Evolutionary conservation across 2,888 invertebrate species (phyloP), one percentile per base, ranked within the genome.

Genomic region (Folsomia manolachei): DNA sequence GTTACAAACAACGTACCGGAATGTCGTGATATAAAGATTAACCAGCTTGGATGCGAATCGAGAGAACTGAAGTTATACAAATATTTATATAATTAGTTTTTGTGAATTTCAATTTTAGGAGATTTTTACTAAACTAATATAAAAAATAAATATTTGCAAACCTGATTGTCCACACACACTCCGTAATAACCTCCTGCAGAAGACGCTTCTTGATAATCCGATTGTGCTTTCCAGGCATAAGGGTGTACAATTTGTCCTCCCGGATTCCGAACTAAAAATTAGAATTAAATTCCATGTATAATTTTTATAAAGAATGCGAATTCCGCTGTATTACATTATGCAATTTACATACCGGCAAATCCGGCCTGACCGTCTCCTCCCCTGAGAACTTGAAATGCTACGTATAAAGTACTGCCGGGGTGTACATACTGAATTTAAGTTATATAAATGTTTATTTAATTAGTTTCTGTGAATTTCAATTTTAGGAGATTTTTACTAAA

Each of bases 301-400:
- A n/a, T n/a, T n/a, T n/a, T n/a, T n/a, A n/a, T n/a, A n/a, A n/a
- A n/a, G n/a, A n/a, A n/a, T n/a, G n/a, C n/a, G n/a, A n/a, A n/a
- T n/a, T n/a, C n/a, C n/a, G n/a, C n/a, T n/a, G n/a, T n/a, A n/a
- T n/a, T n/a, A n/a, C n/a, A n/a, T n/a, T n/a, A n/a, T n/a, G n/a
- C n/a, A n/a, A n/a, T 39, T 39, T 39, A 39, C 4, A 39, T 39
- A 39, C 39, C n/a, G 39, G 39, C 39, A 39, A 39, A 39, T 39
- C 95, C 95, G 73, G 95, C 94, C 90, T 93, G 94, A 11, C 94
- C 94, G 85, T 96, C 95, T 23, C 95, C 95, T 4, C 96, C 96
- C 83, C 94, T 88, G 79, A 96, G 87, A 24, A 95, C 95, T 94
- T 95, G 82, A 24, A 76, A 73, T 72, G 72, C 75, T 65, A 80